Conservation (phyloP, 64 coral and sea anemone species). For the Montipora foliosa region DNA sequence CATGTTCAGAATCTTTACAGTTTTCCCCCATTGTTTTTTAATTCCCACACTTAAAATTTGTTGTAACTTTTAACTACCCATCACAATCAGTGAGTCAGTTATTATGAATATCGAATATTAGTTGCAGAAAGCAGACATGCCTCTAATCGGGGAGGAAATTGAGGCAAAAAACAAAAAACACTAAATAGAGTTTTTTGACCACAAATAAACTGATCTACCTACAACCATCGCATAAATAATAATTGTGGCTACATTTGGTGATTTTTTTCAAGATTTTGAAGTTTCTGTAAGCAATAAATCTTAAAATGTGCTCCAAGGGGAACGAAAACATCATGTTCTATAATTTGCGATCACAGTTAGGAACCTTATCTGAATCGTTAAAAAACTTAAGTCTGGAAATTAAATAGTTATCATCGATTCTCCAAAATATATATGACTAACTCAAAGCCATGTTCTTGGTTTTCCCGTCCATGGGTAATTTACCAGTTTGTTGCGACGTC, state of each 20-base stretch:
- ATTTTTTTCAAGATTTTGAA: slow-evolving; percentile 8
- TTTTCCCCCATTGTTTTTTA: too few relatives aligned
- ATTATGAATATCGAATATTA: neutral
- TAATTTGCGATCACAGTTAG: slow-evolving; percentile 7
- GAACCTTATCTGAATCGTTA: neutral
- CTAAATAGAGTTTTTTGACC: slow-evolving; percentile 8
- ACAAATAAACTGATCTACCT: slow-evolving; percentile 1
- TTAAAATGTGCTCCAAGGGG: neutral
- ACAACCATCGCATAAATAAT: slow-evolving; percentile 15
- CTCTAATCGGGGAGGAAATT: neutral
- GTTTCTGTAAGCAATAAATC: neutral
- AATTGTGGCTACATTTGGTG: slow-evolving; percentile 18
- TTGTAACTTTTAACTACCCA: slow-evolving; percentile 15
- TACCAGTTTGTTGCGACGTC: neutral
- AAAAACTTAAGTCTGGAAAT: neutral
- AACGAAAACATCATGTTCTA: neutral
- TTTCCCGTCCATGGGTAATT: neutral
- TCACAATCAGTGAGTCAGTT: slow-evolving; percentile 15
- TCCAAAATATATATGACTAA: neutral
- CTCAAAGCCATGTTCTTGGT: neutral
- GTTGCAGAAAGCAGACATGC: too few relatives aligned
- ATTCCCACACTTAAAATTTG: neutral
- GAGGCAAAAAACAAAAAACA: neutral
- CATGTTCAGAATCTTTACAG: neutral
- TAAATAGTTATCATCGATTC: neutral